Percentiles rank a stretch among this genome's conserved stretches.
phyloP scores from a whole-genome alignment of 2,888 invertebrate species.

The Diaprepes abbreviatus region DNA sequence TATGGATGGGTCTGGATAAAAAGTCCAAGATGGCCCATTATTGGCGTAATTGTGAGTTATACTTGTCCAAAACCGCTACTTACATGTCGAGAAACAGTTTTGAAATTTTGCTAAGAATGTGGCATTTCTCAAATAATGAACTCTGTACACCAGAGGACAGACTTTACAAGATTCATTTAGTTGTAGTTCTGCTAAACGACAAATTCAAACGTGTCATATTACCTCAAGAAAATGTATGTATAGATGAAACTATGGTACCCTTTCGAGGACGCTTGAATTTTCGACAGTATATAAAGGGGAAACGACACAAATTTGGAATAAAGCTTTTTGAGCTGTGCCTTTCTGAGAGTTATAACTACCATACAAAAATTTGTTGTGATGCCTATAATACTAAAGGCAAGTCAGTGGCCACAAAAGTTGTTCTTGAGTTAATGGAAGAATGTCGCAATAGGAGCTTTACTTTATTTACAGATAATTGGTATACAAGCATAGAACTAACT shows the following conservation, averaged over 20 bases:
- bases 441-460: not conserved
- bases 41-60: conserved; percentile 28
- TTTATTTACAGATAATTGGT: too few relatives aligned
- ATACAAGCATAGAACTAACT: too few relatives aligned
- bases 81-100: conserved; percentile 39
- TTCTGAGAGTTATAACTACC: too few relatives aligned
- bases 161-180: not conserved
- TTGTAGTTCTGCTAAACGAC: not conserved
- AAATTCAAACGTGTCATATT: not conserved
- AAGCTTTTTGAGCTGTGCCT: too few relatives aligned
- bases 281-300: too few relatives aligned
- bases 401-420: too few relatives aligned
- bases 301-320: too few relatives aligned
- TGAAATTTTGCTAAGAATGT: conserved; percentile 36
- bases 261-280: too few relatives aligned
- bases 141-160: too few relatives aligned
- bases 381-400: too few relatives aligned
- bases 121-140: conserved; percentile 37
- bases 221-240: too few relatives aligned
- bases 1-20: conserved; percentile 15
- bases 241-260: too few relatives aligned
- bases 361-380: not conserved
- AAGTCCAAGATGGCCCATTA: conserved; percentile 28
- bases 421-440: not conserved
- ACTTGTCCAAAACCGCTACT: conserved; percentile 18